Base-by-base conservation (phyloP, 2,113 vertebrate species). In the Elgaria multicarinata region DNA sequence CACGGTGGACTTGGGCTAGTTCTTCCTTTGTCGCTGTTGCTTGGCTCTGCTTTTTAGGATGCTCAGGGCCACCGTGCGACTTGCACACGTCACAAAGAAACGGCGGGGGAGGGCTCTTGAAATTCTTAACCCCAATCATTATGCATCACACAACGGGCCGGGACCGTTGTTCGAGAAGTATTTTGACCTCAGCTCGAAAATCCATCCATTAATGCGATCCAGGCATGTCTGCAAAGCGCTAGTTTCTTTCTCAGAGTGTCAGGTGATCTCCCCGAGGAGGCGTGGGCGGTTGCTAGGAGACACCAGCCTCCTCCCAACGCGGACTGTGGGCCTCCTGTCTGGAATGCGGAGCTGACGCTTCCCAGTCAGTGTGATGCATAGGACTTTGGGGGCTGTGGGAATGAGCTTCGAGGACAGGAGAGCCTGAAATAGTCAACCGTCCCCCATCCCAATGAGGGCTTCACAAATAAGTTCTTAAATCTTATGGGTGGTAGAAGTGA, bases 1-100 rank as follows among this genome's bases (percentile, higher is more conserved):
- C 24, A 46, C 13, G 14, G 39, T 0, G 8, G 0, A 0, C 74
- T 77, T 14, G 20, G 14, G 31, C 44, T 74, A 1, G 12, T 53
- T 53, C 58, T 22, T 22, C 5, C 2, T 62, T 20, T 62, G 58
- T 20, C 3, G 16, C 58, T 62, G 58, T 53, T 77, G 72, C 80
- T 67, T 76, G 33, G 42, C n/a, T 42, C 3, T 1, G 7, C 6
- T 6, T 83, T 42, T 33, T 4, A 14, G 6, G 3, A 44, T 55
- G n/a, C 86, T 72, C 14, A 66, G 5, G 1, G 24, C 86, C 0
- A 3, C 20, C 3, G 4, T 42, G 8, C 24, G 0, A 0, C 71
- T 12, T 67, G 33, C 33, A 31, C 2, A 24, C 83, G 18, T 42
- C 53, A 7, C 26, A 31, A 33, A 81, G 81, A 26, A 69, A 50